phyloP scores from a whole-genome alignment of 1,140 invertebrate genomes.

The Choristoneura fumiferana region DNA sequence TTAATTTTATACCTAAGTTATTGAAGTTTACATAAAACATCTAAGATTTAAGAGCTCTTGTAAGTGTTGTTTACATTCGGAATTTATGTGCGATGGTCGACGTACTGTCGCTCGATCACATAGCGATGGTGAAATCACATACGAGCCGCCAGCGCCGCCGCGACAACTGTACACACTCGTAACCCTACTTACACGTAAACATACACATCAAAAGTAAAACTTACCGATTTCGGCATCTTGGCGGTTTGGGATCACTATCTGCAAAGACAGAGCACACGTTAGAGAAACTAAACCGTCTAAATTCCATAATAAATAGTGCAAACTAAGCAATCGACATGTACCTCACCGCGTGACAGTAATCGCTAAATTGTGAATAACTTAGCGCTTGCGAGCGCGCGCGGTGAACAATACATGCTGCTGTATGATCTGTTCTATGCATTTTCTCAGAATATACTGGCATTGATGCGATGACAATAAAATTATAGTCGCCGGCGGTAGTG shows the following conservation, averaged over 20 bases:
- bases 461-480: constrained; percentile 49
- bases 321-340: constrained; percentile 16
- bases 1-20: constrained; percentile 37
- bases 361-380: constrained; percentile 43
- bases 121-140: constrained; percentile 67
- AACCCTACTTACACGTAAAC: constrained; percentile 32
- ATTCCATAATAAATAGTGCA: constrained; percentile 28
- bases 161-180: constrained; percentile 16
- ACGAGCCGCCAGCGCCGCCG: constrained; percentile 29
- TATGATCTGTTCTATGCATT: constrained; percentile 30
- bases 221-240: constrained; percentile 77
- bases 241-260: constrained; percentile 69
- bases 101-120: constrained; percentile 54
- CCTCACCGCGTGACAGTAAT: constrained; percentile 45
- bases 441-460: constrained; percentile 49
- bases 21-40: not conserved
- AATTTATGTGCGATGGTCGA: constrained; percentile 40
- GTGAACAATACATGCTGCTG: constrained; percentile 24
- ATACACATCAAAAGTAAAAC: constrained; percentile 30
- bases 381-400: constrained; percentile 22
- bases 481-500: constrained; percentile 50
- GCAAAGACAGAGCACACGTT: constrained; percentile 51
- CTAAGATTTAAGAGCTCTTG: constrained; percentile 1
- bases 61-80: constrained; percentile 11
- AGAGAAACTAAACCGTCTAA: constrained; percentile 34